Evolutionary conservation across 1,140 invertebrate species (phyloP), one percentile per base, ranked within the genome.

Genomic region (Drosophila azteca): DNA sequence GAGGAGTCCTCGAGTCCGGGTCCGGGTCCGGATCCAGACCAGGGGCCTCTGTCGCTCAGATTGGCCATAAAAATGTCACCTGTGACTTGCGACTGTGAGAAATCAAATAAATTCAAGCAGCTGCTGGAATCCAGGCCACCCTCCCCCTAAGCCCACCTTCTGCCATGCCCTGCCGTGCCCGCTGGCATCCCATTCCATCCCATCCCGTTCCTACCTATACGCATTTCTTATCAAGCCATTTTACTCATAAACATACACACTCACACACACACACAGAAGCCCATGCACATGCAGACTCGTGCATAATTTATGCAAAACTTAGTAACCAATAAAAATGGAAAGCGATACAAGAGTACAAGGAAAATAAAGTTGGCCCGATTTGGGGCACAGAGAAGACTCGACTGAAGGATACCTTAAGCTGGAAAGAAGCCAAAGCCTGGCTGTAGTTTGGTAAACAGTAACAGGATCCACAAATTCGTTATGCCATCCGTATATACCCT

Each of bases 51-150:
- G 55, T 68, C 51, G 57, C 78, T 66, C 82, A 79, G 82, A 87
- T 88, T 88, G 83, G 78, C 82, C 66, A 81, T 87, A 87, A 87
- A 87, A 82, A 79, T 88, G 82, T 87, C 82, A 88, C 82, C 82
- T 82, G 82, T 82, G 82, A 88, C 83, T 82, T 76, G 78, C 59
- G 62, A 67, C 83, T 75, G 79, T 62, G 67, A 82, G 79, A 88
- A 87, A 88, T 88, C 83, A 82, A 87, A 87, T 87, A 77, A 82
- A 87, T 87, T 88, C 57, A 75, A 82, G 66, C 75, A 78, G 79
- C 70, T 66, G 51, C 52, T 43, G 39, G 44, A 53, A 31, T 53
- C 24, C 39, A 24, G 17, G 7, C 63, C 31, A 11, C 20, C 9
- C 20, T n/a, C n/a, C n/a, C n/a, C n/a, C n/a, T n/a, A n/a, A n/a